These are phyloP conservation scores for Clostera curtula DNA, from an alignment of 2,888 invertebrate species.

Conservation along the genomic window DNA sequence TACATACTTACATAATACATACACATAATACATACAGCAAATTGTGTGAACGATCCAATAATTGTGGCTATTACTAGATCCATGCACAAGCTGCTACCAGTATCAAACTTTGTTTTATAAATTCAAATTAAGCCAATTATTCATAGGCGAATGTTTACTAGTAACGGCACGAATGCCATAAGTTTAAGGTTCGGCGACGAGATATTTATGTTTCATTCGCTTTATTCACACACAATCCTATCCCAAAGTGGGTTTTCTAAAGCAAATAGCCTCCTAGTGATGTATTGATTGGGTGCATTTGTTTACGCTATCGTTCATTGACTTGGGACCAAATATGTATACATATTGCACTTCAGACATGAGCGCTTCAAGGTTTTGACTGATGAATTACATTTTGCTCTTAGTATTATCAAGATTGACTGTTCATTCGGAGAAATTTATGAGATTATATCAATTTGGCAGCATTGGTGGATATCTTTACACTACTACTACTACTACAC, in stretches of 20 bases:
- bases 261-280: conserved; percentile 32
- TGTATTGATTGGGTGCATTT: conserved; percentile 36
- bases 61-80: no score
- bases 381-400: conserved; percentile 5
- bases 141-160: conserved; percentile 45
- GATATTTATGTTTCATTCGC: conserved; percentile 46
- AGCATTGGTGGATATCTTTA: no score
- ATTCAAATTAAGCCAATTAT: conserved; percentile 37
- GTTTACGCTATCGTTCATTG: conserved; percentile 41
- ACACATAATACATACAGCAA: no score
- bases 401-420: conserved; percentile 4
- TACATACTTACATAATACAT: no score
- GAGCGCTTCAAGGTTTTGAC: conserved; percentile 1
- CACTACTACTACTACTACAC: no score
- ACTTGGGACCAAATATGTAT: conserved; percentile 24
- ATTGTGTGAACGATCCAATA: no score
- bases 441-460: no score
- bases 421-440: neutral
- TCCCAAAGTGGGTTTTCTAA: conserved; percentile 34
- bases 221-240: conserved; percentile 48
- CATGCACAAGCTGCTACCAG: no score
- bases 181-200: conserved; percentile 50
- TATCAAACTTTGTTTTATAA: no score
- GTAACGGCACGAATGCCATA: conserved; percentile 40
- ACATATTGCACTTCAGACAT: conserved; percentile 3